Evolutionary conservation across 2,113 vertebrate genomes (phyloP), one percentile per base, ranked within the genome.

Genomic region (Danionella cerebrum): DNA sequence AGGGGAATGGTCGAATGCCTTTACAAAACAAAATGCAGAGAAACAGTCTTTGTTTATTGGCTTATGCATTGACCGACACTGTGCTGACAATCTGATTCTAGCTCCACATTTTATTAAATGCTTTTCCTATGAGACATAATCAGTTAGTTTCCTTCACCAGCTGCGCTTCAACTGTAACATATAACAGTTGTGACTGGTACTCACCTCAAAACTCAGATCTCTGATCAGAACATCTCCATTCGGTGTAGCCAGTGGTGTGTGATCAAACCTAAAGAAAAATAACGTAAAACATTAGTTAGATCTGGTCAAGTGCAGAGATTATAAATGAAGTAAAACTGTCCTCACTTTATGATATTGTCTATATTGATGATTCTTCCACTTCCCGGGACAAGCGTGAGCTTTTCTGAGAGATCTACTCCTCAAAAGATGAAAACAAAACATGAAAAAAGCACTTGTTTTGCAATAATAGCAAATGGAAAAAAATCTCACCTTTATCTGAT

Each of bases 191-290:
- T 51, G 36, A 36, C 12, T n/a, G 22, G 12, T 18, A 8, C 79
- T 79, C 86, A 98, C 96, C 90, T 99, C 94, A 84, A 98, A 96
- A 36, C 84, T 87, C 48, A 99, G 91, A 60, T 98, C 92, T 81
- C 65, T 80, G 78, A 99, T 98, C 72, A 99, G 84, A 63, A 98
- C n/a, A 76, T 99, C 96, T 75, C 96, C 96, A 77, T 98, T 99
- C 73, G 96, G 96, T 12, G 96, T 99, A 62, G 91, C 91, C 52
- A 98, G 80, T 0, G 96, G 95, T 65, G 94, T 93, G 39, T 93
- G 93, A 55, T 99, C 94, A 88, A 99, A 99, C 69, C 95, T 99
- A 77, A 1, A 81, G 35, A 29, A 44, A 83, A 73, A 69, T 8
- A 1, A 13, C n/a, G 6, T 39, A 19, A 51, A 31, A 60, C n/a